These are phyloP conservation scores for Maniola hyperantus DNA, from an alignment of 2,888 invertebrate species.

Conservation along the genomic window DNA sequence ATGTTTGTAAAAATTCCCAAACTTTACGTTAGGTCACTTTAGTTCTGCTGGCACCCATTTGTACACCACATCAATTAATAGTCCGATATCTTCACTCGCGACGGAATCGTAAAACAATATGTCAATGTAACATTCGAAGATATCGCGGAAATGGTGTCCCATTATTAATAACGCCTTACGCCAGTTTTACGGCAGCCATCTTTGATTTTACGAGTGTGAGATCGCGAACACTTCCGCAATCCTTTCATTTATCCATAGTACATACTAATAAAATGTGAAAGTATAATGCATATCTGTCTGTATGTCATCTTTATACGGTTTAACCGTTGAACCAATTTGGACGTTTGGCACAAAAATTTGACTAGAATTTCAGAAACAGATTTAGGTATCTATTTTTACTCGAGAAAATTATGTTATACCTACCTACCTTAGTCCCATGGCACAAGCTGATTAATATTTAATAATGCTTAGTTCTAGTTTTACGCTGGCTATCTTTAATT, in stretches of 20 bases:
- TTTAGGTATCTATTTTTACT: too few species aligned
- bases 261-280: too few species aligned
- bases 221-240: conserved; percentile 55
- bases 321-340: too few species aligned
- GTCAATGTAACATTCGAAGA: conserved; percentile 38
- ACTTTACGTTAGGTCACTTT: conserved; percentile 13
- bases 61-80: conserved; percentile 39
- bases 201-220: conserved; percentile 34
- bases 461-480: conserved; percentile 54
- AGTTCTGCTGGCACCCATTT: conserved; percentile 22
- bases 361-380: too few species aligned
- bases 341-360: too few species aligned
- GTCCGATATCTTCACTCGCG: conserved; percentile 32
- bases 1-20: background rate
- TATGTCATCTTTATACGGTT: too few species aligned
- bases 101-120: conserved; percentile 39
- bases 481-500: conserved; percentile 42
- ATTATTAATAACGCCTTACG: conserved; percentile 58
- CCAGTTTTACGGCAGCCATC: conserved; percentile 51
- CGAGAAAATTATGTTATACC: too few species aligned
- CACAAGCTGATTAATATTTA: conserved; percentile 41
- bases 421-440: too few species aligned
- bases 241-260: conserved; percentile 15
- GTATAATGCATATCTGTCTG: background rate
- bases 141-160: conserved; percentile 40